Base-by-base conservation (phyloP, 2,888 invertebrate species). In the Pseudococcus longispinus region DNA sequence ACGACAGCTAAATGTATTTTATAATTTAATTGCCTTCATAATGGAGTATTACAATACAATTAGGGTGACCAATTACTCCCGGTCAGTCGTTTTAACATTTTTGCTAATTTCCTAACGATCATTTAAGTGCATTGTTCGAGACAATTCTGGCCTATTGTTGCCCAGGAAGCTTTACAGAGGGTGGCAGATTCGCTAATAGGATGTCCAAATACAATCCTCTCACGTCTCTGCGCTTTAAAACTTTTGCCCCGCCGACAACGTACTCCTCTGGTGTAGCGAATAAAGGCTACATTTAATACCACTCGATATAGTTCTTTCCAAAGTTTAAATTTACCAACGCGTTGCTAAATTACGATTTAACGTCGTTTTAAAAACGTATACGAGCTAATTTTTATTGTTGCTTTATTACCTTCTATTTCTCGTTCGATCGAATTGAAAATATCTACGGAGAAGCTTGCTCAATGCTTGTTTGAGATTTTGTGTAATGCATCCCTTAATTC, bases 11-110 rank as follows among this genome's bases (percentile, higher is more conserved):
- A 86, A 55, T 55, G 80, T 86, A 80, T 86, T 80, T 55, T 86
- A 86, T 86, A 86, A 86, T 86, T 86, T 86, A 86, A 86, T 86
- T 86, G 80, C 86, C 86, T 29, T 86, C 74, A 86, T 86, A 86
- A 86, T 86, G 80, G 86, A 70, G 74, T 85, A 86, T 86, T 86
- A 77, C 86, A 80, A 86, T 86, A 86, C 86, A 86, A 86, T 86
- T 86, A 86, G 86, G 77, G 44, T 46, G 86, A 86, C 92, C 92
- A 92, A 92, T 92, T 92, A 90, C 89, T 91, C 90, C 86, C 86
- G 86, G 91, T 90, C 90, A 90, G 90, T 90, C 90, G 89, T 89
- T 89, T 88, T 88, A 88, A 88, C 88, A 88, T 88, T 88, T 88
- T 88, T 88, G 86, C 88, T 89, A 89, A 88, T 89, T 88, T 88